Base-by-base conservation (phyloP, 2,113 vertebrate species). In the Triplophysa rosa region DNA sequence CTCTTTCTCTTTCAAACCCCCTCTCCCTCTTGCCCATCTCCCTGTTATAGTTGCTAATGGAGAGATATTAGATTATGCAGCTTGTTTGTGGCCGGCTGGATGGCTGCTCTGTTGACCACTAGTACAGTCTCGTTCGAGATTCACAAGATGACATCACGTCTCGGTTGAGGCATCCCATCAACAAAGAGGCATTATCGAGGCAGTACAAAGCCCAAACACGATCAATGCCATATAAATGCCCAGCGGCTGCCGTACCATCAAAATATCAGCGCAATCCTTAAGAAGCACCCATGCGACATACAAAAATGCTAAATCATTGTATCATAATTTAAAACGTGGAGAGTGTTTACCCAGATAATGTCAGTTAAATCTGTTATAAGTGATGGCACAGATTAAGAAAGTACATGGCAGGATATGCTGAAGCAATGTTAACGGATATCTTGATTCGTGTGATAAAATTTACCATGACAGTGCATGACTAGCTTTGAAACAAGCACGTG, bases 391-490 rank as follows among this genome's bases (percentile, higher is more conserved):
- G 58, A 29, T 23, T 54, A 23, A 12, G 56, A 3, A 23, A 47
- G 26, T 24, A 66, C 54, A 33, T 26, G 33, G 62, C n/a, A 40
- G 9, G 5, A 14, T 42, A 49, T 68, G 42, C 8, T 21, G 12
- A 56, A 68, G 21, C 23, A 13, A 1, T 64, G 40, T 42, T 47
- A 52, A 52, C 33, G 14, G 56, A 79, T 68, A 68, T 59, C 54
- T 62, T 37, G 54, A 40, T 67, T 40, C 59, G 21, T 67, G 19
- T 61, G 80, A 61, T 67, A 85, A 69, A 69, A 66, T 68, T 76
- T 65, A 85, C 78, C 66, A 75, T 87, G 88, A 90, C 86, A 74
- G 86, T 80, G 83, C 87, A 84, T 66, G 80, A 88, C 80, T 79
- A 79, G 72, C 59, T 87, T 83, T 47, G 33, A 81, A 21, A 67